These are phyloP conservation scores for Biston stratarius DNA, from an alignment of 2,888 invertebrate species.

Conservation along the genomic window DNA sequence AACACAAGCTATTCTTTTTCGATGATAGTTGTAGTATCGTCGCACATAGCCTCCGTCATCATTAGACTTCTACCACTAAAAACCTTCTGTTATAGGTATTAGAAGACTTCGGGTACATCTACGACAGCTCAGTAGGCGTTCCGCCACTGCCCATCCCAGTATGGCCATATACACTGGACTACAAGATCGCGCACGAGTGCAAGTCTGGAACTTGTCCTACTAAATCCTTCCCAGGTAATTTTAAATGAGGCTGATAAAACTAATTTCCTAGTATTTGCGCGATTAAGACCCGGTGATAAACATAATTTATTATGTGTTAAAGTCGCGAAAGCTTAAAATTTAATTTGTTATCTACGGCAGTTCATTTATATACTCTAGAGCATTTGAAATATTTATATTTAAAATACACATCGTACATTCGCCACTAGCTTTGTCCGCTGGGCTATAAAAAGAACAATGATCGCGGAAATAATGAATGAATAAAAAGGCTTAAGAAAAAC, in stretches of 20 bases:
- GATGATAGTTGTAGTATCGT: too few species aligned
- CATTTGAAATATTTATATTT: neutral
- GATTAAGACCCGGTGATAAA: too few species aligned
- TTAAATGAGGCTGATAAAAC: neutral
- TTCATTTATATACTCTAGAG: neutral
- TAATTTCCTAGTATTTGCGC: too few species aligned
- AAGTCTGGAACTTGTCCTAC: slow-evolving; percentile 97
- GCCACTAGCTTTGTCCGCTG: neutral
- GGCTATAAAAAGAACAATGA: neutral
- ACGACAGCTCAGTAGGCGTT: slow-evolving; percentile 96
- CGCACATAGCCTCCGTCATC: too few species aligned
- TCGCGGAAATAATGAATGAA: slow-evolving; percentile 2
- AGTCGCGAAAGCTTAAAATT: too few species aligned
- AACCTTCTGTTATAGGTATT: slow-evolving; percentile 88
- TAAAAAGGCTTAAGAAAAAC: slow-evolving; percentile 11
- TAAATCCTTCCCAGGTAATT: slow-evolving; percentile 93
- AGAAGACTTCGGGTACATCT: slow-evolving; percentile 96
- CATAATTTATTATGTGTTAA: too few species aligned
- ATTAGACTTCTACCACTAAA: neutral
- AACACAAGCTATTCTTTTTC: too few species aligned
- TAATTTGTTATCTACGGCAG: too few species aligned
- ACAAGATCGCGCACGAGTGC: slow-evolving; percentile 96
- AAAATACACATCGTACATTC: neutral
- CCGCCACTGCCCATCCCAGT: slow-evolving; percentile 93
- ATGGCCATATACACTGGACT: slow-evolving; percentile 98